Percentiles rank a stretch among this genome's conserved stretches.
Evolutionary conservation across 2,113 vertebrate species (phyloP).

Genomic region (Corvus hawaiiensis): DNA sequence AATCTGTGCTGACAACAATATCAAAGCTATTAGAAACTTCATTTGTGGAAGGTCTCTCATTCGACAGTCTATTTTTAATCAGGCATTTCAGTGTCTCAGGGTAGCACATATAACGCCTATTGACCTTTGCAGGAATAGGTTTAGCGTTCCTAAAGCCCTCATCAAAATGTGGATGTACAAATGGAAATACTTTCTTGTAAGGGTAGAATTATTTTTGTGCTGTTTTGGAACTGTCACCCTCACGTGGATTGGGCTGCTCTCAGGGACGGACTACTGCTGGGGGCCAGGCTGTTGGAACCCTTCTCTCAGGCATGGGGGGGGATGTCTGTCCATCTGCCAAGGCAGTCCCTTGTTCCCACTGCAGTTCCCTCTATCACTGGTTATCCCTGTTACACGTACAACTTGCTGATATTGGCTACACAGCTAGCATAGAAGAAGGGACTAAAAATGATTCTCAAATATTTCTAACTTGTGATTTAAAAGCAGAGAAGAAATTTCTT

Average conservation of each 20-base stretch:
- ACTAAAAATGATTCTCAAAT: neutral
- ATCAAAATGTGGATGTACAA: neutral
- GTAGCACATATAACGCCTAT: neutral
- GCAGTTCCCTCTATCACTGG: neutral
- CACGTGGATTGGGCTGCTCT: neutral
- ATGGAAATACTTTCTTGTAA: neutral
- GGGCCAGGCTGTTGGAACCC: neutral
- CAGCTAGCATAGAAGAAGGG: neutral
- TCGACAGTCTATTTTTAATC: conserved; percentile 21
- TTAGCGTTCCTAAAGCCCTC: neutral
- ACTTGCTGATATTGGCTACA: neutral
- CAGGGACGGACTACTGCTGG: neutral
- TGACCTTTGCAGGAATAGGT: neutral
- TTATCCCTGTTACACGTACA: neutral
- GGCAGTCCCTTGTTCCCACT: neutral
- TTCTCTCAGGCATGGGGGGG: neutral
- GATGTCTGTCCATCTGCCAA: neutral
- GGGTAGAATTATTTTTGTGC: neutral
- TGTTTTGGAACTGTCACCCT: neutral
- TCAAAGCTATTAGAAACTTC: conserved; percentile 31
- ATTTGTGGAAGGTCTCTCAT: neutral
- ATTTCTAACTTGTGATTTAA: neutral
- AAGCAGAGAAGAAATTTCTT: neutral
- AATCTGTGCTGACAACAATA: conserved; percentile 42
- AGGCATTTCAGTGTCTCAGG: neutral